Evolutionary conservation across 2,888 invertebrate species (phyloP).

Genomic region (Erebia aethiops): DNA sequence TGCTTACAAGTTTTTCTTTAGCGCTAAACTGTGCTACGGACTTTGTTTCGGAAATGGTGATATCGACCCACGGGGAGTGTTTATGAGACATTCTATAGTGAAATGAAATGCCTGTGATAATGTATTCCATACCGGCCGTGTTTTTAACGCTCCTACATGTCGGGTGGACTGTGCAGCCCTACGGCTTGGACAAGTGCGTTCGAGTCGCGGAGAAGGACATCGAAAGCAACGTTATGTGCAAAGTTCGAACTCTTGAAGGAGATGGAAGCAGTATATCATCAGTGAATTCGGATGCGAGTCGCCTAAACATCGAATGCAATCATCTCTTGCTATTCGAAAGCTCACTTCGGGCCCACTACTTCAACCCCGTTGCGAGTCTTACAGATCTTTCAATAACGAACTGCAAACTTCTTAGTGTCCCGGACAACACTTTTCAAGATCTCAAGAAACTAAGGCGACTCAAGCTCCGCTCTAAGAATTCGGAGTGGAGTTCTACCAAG

Average conservation of each 20-base stretch:
- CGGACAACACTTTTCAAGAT: conserved; percentile 90
- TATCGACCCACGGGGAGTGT: conserved; percentile 82
- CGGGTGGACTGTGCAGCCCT: conserved; percentile 80
- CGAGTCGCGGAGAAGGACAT: conserved; percentile 70
- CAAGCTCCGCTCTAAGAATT: conserved; percentile 90
- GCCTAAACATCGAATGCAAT: conserved; percentile 89
- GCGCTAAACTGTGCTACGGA: conserved; percentile 71
- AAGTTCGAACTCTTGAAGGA: conserved; percentile 87
- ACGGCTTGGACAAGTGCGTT: conserved; percentile 78
- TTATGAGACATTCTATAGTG: conserved; percentile 80
- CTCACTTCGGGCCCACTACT: conserved; percentile 87
- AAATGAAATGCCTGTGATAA: conserved; percentile 82
- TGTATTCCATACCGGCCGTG: conserved; percentile 72
- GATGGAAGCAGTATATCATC: conserved; percentile 85
- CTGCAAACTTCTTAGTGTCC: conserved; percentile 91
- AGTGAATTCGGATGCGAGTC: conserved; percentile 86
- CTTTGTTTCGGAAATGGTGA: conserved; percentile 83
- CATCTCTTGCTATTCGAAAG: conserved; percentile 91
- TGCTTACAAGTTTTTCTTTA: conserved; percentile 77
- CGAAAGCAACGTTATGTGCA: conserved; percentile 85
- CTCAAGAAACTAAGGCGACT: conserved; percentile 90
- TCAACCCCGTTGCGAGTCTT: conserved; percentile 88
- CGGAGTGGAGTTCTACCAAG: conserved; percentile 89
- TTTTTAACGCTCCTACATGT: conserved; percentile 81
- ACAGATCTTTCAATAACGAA: conserved; percentile 89